Conservation (phyloP, 2,797 vertebrate species). For the Sebastes glaucus region DNA sequence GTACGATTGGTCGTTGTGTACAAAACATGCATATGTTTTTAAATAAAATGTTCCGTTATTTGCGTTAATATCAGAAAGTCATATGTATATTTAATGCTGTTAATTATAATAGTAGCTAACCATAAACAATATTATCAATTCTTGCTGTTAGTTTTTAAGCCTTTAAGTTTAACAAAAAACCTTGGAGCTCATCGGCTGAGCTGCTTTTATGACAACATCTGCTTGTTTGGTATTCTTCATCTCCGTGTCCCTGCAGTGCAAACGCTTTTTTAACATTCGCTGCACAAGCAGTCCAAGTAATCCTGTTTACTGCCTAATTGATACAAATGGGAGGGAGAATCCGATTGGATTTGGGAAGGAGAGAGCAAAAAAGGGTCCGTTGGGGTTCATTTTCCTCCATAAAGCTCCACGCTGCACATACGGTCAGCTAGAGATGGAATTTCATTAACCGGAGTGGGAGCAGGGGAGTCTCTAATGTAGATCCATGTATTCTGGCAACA, state of each 20-base stretch:
- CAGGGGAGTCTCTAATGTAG: conserved; percentile 23
- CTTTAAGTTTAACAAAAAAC: background rate
- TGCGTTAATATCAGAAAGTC: background rate
- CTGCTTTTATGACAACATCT: background rate
- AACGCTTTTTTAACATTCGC: background rate
- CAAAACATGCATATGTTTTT: too few relatives aligned
- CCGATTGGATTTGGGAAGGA: background rate
- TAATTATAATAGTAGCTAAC: background rate
- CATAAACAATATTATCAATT: background rate
- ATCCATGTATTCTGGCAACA: conserved; percentile 8
- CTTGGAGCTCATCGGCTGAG: background rate
- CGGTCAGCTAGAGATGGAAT: conserved; percentile 27
- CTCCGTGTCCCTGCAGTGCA: background rate
- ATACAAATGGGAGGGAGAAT: conserved; percentile 43
- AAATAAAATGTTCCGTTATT: background rate
- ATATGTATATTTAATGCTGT: background rate
- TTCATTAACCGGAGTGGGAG: conserved; percentile 46
- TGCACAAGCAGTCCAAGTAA: background rate
- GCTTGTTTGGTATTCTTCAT: background rate
- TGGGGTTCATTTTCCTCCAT: conserved; percentile 44
- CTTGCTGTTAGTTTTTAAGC: background rate
- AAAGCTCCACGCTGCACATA: conserved; percentile 25
- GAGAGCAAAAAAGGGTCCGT: background rate
- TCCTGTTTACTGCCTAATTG: conserved; percentile 40
- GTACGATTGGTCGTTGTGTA: background rate